These are phyloP conservation scores for Zeuzera pyrina DNA, from an alignment of 2,888 invertebrate genomes.

Conservation along the genomic window DNA sequence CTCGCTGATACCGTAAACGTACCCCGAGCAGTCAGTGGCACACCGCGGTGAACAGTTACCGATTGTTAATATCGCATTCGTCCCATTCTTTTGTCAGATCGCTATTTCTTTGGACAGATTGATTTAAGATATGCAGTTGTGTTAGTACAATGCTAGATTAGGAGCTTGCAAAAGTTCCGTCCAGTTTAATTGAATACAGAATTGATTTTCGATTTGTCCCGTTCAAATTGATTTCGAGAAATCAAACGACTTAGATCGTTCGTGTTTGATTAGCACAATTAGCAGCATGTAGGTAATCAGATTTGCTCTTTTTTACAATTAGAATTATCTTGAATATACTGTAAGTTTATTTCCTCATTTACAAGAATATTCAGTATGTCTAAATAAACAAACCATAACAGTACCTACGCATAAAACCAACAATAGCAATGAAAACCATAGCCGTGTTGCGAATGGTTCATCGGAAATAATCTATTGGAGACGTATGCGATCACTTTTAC, in stretches of 20 bases:
- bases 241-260: conserved; percentile 40
- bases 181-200: conserved; percentile 61
- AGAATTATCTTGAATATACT: too few relatives aligned
- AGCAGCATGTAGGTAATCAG: too few relatives aligned
- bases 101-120: conserved; percentile 55
- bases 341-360: too few relatives aligned
- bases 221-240: conserved; percentile 41
- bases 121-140: conserved; percentile 49
- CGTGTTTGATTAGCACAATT: conserved; percentile 36
- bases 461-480: conserved; percentile 52
- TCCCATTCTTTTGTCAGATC: conserved; percentile 53
- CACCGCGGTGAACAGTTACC: conserved; percentile 47
- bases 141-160: conserved; percentile 53
- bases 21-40: conserved; percentile 32
- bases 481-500: conserved; percentile 70
- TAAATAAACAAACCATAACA: too few relatives aligned
- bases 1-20: conserved; percentile 33
- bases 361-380: too few relatives aligned
- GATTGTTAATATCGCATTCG: conserved; percentile 54
- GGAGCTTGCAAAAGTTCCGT: conserved; percentile 52
- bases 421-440: conserved; percentile 47
- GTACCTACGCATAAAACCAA: conserved; percentile 38
- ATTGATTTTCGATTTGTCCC: conserved; percentile 56
- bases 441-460: conserved; percentile 27
- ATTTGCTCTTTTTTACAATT: too few relatives aligned